These are phyloP conservation scores for Sabellastarte sp. DNA, from an alignment of 2,888 invertebrate species.

Conservation along the genomic window DNA sequence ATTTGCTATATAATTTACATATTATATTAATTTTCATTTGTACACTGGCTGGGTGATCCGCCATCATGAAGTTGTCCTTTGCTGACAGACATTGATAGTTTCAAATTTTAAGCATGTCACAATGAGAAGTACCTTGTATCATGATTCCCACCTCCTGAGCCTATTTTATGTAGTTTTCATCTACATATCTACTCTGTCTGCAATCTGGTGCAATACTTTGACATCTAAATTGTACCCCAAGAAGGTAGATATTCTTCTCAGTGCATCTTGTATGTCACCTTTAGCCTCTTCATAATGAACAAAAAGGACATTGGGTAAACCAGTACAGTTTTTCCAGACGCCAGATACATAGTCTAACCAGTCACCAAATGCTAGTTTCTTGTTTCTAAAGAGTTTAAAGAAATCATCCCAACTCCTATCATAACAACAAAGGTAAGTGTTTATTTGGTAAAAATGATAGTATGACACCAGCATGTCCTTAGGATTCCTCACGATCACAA, in stretches of 20 bases:
- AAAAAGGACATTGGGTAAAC: neutral
- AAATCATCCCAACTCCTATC: neutral
- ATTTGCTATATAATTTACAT: too few species aligned
- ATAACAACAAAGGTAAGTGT: neutral
- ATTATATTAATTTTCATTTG: too few species aligned
- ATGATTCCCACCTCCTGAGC: too few species aligned
- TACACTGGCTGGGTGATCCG: too few species aligned
- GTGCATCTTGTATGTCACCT: neutral
- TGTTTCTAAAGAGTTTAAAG: neutral
- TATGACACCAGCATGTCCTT: conserved; percentile 1
- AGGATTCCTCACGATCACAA: neutral
- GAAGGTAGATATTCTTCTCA: neutral
- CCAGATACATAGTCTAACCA: neutral
- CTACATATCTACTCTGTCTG: neutral
- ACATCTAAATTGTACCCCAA: neutral
- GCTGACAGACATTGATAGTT: too few species aligned
- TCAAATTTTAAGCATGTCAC: too few species aligned
- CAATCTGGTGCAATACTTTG: neutral
- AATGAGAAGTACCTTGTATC: too few species aligned
- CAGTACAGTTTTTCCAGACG: neutral
- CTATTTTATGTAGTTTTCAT: neutral
- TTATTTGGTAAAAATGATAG: conserved; percentile 1
- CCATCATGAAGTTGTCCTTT: too few species aligned
- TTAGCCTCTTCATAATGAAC: neutral
- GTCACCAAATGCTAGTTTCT: neutral